A percentile compares a stretch with the other conserved stretches of the same genome.
Conservation (phyloP, 2,113 vertebrate genomes). For the Limanda limanda region DNA sequence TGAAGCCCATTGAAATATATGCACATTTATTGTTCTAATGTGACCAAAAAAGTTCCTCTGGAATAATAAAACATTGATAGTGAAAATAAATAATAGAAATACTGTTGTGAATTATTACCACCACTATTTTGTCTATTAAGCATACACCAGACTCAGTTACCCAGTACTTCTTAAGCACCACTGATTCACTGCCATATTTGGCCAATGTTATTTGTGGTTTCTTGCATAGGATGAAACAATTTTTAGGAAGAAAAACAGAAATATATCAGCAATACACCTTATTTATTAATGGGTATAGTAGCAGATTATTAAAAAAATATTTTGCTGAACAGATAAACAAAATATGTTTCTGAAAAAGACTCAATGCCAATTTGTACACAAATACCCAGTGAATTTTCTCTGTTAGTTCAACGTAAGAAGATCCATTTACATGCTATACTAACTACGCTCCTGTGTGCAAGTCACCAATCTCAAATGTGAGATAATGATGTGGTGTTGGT, state of each 20-base stretch:
- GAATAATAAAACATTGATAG: too few species aligned
- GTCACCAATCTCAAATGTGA: slow-evolving; percentile 8
- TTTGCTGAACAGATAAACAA: not conserved
- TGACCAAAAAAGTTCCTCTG: not conserved
- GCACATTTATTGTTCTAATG: not conserved
- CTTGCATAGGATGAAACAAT: too few species aligned
- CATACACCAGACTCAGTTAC: too few species aligned
- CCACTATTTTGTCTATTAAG: too few species aligned
- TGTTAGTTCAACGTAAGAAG: not conserved
- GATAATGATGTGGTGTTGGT: not conserved
- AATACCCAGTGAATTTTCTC: not conserved
- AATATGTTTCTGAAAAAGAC: not conserved
- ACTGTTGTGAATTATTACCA: too few species aligned
- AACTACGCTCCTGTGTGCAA: not conserved
- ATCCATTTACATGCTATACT: not conserved
- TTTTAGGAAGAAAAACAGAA: too few species aligned
- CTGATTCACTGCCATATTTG: too few species aligned
- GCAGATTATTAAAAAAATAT: not conserved
- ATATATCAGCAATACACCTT: too few species aligned
- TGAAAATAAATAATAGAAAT: not conserved
- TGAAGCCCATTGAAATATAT: not conserved
- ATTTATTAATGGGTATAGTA: too few species aligned
- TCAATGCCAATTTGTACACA: not conserved
- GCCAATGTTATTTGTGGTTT: too few species aligned
- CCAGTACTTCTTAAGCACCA: too few species aligned